Percentiles rank a stretch among this genome's conserved stretches.
Evolutionary conservation across 2,888 invertebrate species (phyloP).

Genomic region (Muschampia plurimacula): DNA sequence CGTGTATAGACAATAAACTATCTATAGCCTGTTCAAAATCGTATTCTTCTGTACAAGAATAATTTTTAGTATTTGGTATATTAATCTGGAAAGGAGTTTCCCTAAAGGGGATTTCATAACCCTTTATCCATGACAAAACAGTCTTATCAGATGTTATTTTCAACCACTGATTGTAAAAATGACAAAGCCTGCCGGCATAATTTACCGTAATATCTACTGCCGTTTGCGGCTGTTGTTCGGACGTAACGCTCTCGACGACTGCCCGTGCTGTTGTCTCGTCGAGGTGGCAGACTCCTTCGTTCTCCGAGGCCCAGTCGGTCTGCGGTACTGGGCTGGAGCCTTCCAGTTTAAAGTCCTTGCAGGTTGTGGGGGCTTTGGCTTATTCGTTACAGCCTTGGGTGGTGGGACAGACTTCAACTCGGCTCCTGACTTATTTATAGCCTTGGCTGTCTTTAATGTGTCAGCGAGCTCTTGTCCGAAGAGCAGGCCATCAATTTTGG

Average conservation of each 20-base stretch:
- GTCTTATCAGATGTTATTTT: constrained; percentile 15
- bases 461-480: constrained; percentile 33
- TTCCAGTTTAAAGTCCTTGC: constrained; percentile 24
- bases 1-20: constrained; percentile 1
- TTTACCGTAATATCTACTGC: constrained; percentile 17
- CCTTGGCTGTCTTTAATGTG: constrained; percentile 21
- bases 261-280: constrained; percentile 1
- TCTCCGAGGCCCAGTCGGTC: constrained; percentile 10
- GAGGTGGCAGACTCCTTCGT: constrained; percentile 13
- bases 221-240: constrained; percentile 12
- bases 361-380: constrained; percentile 1
- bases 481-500: constrained; percentile 27
- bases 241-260: constrained; percentile 3
- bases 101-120: constrained; percentile 10
- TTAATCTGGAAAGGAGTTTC: constrained; percentile 14
- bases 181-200: constrained; percentile 18
- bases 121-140: constrained; percentile 10
- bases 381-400: not conserved
- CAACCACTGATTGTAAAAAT: constrained; percentile 19
- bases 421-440: constrained; percentile 23
- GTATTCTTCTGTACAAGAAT: constrained; percentile 7
- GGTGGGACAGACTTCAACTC: constrained; percentile 21
- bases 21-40: constrained; percentile 2
- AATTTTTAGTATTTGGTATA: constrained; percentile 1
- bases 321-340: constrained; percentile 10